Conservation (phyloP, 35 echinoderm and acorn worm species). For the Anneissia japonica region DNA sequence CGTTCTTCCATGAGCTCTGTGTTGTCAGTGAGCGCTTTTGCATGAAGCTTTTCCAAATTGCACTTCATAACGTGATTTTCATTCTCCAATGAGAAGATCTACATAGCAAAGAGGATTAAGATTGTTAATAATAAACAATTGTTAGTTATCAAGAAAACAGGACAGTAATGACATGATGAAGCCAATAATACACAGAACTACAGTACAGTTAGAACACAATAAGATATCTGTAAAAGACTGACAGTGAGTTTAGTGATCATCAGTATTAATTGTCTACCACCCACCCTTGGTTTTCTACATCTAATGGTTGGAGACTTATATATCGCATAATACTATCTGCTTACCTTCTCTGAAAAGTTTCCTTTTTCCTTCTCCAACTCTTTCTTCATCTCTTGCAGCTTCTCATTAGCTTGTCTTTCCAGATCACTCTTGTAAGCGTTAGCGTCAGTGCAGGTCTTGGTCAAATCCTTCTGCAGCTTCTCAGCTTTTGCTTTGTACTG, state of each 20-base stretch:
- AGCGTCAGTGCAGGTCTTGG: not conserved
- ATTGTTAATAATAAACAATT: too few relatives aligned
- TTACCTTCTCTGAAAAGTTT: not conserved
- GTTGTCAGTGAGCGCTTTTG: not conserved
- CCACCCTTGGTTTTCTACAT: too few relatives aligned
- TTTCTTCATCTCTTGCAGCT: not conserved
- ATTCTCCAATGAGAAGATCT: not conserved
- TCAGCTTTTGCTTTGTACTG: conserved; percentile 11
- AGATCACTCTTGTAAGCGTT: not conserved
- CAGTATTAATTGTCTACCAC: too few relatives aligned
- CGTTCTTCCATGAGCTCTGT: not conserved
- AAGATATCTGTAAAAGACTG: too few relatives aligned
- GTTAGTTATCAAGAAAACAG: too few relatives aligned
- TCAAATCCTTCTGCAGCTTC: not conserved
- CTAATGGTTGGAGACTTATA: too few relatives aligned
- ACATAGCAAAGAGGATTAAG: not conserved
- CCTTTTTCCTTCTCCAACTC: not conserved
- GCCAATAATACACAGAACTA: too few relatives aligned
- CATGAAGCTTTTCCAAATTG: not conserved
- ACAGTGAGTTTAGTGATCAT: too few relatives aligned
- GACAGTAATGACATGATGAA: too few relatives aligned
- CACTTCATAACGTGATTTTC: not conserved
- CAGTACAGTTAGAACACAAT: too few relatives aligned
- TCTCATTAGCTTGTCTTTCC: not conserved
- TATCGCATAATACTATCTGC: too few relatives aligned